phyloP scores from a whole-genome alignment of 37 sponge, comb jelly and placozoan genomes.

The Agelas oroides region DNA sequence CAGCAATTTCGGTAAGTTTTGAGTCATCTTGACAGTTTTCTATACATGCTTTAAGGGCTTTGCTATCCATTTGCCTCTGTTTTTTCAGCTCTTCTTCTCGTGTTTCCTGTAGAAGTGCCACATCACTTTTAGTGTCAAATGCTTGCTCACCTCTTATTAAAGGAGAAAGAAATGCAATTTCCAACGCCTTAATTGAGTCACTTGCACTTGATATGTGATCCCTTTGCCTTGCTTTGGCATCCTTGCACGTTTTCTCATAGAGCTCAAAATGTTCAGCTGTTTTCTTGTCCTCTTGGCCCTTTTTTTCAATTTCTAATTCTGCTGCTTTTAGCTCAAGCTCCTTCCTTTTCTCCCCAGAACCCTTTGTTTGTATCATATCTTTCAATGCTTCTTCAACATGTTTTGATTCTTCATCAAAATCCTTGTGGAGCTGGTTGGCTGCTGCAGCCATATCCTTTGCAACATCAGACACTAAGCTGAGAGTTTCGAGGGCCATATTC shows the following conservation, averaged over 20 bases:
- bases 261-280: background rate
- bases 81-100: background rate
- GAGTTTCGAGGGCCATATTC: conserved; percentile 48
- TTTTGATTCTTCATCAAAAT: conserved; percentile 4
- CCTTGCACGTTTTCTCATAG: background rate
- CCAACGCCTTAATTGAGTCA: background rate
- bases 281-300: background rate
- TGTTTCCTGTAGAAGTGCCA: background rate
- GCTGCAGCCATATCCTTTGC: conserved; percentile 56
- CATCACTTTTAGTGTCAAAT: background rate
- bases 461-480: background rate
- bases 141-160: background rate
- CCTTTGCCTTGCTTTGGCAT: background rate
- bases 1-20: background rate
- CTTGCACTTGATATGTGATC: background rate
- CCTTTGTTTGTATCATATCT: background rate
- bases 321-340: background rate
- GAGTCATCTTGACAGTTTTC: conserved; percentile 1
- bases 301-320: background rate
- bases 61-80: background rate
- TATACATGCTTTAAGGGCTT: conserved; percentile 10
- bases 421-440: conserved; percentile 12
- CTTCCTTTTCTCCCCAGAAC: background rate
- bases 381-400: background rate
- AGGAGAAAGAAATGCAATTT: background rate